Base-by-base conservation (phyloP, 92 coral and sea anemone genomes). In the Epizoanthus fatuus region DNA sequence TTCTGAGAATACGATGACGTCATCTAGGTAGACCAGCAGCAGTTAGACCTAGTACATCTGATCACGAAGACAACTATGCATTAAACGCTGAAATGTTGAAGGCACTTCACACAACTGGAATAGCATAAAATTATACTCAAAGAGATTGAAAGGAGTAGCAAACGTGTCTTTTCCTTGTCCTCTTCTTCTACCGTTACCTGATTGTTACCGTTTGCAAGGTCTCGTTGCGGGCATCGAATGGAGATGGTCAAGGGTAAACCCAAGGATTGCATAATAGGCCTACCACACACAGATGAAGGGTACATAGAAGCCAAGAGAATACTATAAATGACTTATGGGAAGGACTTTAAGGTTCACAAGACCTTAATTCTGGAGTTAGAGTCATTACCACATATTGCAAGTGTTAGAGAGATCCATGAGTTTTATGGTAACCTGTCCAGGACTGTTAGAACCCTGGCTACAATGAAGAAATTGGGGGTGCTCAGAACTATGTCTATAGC, bases 341-440 rank as follows among this genome's bases (percentile, higher is more conserved):
- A 87, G 57, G 83, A 85, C 72, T 74, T 79, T 65, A 83, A 81
- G 80, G 94, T 91, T 32, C 94, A 86, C 79, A 86, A 87, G 25
- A 0, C 25, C 25, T 22, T 22, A 22, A 22, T 22, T 22, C 25
- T 0, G 25, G 25, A 22, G 25, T 22, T 22, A 22, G 25, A 22
- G 25, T 22, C 25, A 22, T 22, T 22, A 22, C 25, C 25, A 22
- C 25, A 22, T 22, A 22, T 22, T 22, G 25, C 25, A 22, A 22
- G 25, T 22, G 25, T 22, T 22, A 22, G 25, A 22, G 25, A 22
- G 25, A 22, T 22, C 25, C 25, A 22, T 22, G 25, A 22, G 25
- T 22, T 22, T 22, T 22, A 22, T 22, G 25, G 25, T 22, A 22
- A 22, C 25, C 25, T 22, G 25, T 22, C 25, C 25, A 22, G 25